Base-by-base conservation (phyloP, 2,888 invertebrate genomes). In the Pediacus dermestoides region DNA sequence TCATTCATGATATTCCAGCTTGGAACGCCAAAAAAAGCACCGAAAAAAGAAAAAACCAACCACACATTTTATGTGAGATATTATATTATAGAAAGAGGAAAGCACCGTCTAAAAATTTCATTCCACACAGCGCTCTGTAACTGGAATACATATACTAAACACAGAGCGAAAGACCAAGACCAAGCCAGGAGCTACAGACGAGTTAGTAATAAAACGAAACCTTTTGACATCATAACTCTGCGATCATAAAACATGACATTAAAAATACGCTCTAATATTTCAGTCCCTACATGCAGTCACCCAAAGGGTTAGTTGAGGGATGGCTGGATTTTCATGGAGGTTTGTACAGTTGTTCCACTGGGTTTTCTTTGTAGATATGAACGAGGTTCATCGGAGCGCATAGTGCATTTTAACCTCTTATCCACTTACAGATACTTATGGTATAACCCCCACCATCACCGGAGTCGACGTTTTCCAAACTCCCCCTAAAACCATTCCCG, bases 321-420 rank as follows among this genome's bases (percentile, higher is more conserved):
- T 55, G 45, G 39, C 51, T 56, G 56, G 55, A 52, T 57, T 63
- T 63, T 58, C 59, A n/a, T n/a, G n/a, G 28, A 13, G 14, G n/a
- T 14, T 4, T 11, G 10, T 26, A 11, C 26, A 9, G 6, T 26
- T 9, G 21, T 10, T 26, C 10, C 9, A 26, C 23, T 60, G 53
- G 48, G 40, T 53, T 59, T 57, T 53, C 58, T 54, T 60, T 61
- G 59, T 43, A 60, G 62, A 66, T 60, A 64, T 57, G 63, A 63
- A 52, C 61, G 59, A 60, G 59, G 60, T 63, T 65, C 67, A 66
- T 64, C 67, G 61, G 56, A 65, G 66, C 67, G 66, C 60, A 52
- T 55, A 65, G 57, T 63, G 65, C 64, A 66, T 66, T 65, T 64
- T 64, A 64, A 64, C 66, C 65, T 65, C 66, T 66, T 67, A 67